A percentile compares a stretch with the other conserved stretches of the same genome.
These are phyloP conservation scores for Drosophila siamana DNA, from an alignment of 2,888 invertebrate species.

Conservation along the genomic window DNA sequence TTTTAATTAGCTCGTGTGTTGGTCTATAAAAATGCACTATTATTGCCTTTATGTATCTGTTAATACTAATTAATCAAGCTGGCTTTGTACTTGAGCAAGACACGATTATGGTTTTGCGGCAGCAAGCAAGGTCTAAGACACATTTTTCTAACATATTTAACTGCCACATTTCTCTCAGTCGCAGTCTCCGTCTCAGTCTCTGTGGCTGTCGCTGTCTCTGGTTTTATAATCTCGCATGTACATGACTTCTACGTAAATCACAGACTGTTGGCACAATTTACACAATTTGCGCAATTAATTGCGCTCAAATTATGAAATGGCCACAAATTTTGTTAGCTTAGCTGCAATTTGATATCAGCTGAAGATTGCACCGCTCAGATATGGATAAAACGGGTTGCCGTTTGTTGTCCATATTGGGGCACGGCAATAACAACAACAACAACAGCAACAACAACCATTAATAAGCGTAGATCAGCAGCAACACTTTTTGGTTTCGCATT, in stretches of 20 bases:
- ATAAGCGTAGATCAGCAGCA: slow-evolving; percentile 64
- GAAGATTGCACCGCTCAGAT: slow-evolving; percentile 71
- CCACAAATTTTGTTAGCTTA: slow-evolving; percentile 44
- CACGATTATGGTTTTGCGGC: slow-evolving; percentile 42
- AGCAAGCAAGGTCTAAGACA: slow-evolving; percentile 11
- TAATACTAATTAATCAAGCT: slow-evolving; percentile 61
- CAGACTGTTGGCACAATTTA: slow-evolving; percentile 59
- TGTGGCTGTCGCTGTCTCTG: background rate
- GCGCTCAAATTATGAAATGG: slow-evolving; percentile 62
- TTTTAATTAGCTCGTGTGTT: slow-evolving; percentile 64
- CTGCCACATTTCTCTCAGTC: slow-evolving; percentile 9
- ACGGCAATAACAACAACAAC: slow-evolving; percentile 20
- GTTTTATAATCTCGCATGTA: background rate
- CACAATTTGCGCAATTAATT: slow-evolving; percentile 75
- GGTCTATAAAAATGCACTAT: slow-evolving; percentile 19
- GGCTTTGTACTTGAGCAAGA: slow-evolving; percentile 60
- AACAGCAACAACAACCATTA: slow-evolving; percentile 55
- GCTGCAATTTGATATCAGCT: slow-evolving; percentile 56
- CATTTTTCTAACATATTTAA: slow-evolving; percentile 17
- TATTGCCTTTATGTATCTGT: slow-evolving; percentile 22
- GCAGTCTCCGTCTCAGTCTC: too few relatives aligned
- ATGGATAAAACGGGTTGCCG: slow-evolving; percentile 58
- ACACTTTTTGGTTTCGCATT: slow-evolving; percentile 70
- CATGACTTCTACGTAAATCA: slow-evolving; percentile 60
- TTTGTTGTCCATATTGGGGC: slow-evolving; percentile 48